Evolutionary conservation across 2,113 vertebrate genomes (phyloP), one percentile per base, ranked within the genome.

Genomic region (Lagenorhynchus albirostris): DNA sequence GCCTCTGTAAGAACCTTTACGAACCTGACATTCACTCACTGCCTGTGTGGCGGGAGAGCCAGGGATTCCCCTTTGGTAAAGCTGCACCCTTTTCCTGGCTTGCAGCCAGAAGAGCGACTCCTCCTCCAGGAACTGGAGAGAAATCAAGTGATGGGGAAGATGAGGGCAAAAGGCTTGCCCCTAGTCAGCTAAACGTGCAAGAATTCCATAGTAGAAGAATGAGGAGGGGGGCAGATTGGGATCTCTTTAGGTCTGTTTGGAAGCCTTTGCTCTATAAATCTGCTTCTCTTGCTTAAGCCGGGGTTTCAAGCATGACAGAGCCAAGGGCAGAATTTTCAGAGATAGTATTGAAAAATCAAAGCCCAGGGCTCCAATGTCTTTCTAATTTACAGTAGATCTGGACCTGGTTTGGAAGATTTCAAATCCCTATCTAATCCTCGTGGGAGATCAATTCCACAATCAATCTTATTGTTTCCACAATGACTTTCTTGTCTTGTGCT

Each of bases 381-480:
- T 93, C 77, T 88, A 77, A 97, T 17, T 97, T 93, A 84, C 91
- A 88, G 97, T 97, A 84, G 98, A 96, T 98, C 91, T 92, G 83
- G 94, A 58, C 80, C 96, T n/a, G 44, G 80, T 84, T 97, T 86
- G 33, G 95, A 96, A 97, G 97, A 86, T 98, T 98, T 97, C 82
- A 98, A 98, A 98, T 98, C 97, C 96, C 94, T 96, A 41, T 97
- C 87, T 98, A 98, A 99, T 98, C 98, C 98, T 97, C 71, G 80
- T 97, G 98, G 97, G 98, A 98, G 97, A 98, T 98, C 98, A 87
- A 20, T 95, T 94, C 79, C 84, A 89, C 95, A 3, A 95, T 98
- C 98, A 60, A 25, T 98, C 74, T 92, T 73, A 94, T 29, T 91
- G 91, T 98, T 97, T 98, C 89, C 95, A 94, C 97, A 58, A 76